phyloP scores from a whole-genome alignment of 2,113 vertebrate species.

The Alligator mississippiensis region DNA sequence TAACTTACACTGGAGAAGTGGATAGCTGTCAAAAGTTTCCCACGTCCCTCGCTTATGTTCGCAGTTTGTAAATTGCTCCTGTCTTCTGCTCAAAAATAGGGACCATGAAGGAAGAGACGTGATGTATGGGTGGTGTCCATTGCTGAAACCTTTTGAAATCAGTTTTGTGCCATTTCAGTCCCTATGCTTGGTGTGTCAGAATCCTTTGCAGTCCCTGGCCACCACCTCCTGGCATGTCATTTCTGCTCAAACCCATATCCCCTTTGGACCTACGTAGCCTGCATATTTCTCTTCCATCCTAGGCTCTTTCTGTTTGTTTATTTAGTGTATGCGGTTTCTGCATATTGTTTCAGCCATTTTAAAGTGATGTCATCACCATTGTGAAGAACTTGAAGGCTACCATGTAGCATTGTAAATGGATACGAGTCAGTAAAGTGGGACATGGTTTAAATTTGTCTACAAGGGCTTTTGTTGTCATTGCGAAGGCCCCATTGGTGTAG shows the following conservation, averaged over 20 bases:
- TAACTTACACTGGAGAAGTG: no score
- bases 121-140: neutral
- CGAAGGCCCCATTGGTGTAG: no score
- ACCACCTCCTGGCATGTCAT: neutral
- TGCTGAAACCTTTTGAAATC: neutral
- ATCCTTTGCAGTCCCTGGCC: neutral
- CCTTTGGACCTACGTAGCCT: fast-evolving
- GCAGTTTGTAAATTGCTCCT: neutral
- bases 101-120: neutral
- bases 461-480: no score
- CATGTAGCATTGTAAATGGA: no score
- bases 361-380: no score
- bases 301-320: no score
- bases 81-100: fast-evolving
- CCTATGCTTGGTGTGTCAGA: neutral
- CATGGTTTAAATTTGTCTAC: no score
- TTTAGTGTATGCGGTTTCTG: no score
- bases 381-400: no score
- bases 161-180: neutral
- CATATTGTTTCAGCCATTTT: no score
- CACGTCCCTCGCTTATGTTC: conserved; percentile 40
- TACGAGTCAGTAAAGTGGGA: no score
- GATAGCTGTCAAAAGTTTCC: conserved; percentile 21
- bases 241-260: neutral
- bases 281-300: neutral